A percentile compares a stretch with the other conserved stretches of the same genome.
Conservation (phyloP, 2,113 vertebrate species). For the Oxygymnocypris stewartii region DNA sequence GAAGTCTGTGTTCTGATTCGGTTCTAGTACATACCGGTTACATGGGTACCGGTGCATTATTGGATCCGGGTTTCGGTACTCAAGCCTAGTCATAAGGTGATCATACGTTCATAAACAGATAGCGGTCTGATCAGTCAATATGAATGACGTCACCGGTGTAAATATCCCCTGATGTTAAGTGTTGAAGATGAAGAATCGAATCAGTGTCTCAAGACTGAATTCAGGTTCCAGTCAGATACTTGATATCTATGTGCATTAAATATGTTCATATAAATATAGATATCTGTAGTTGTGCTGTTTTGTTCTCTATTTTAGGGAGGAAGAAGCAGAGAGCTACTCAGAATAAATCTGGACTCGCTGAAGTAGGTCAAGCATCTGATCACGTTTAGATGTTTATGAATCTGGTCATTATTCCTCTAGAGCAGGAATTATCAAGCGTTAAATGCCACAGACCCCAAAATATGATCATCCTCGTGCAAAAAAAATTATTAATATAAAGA, state of each 20-base stretch:
- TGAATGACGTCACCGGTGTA: not conserved
- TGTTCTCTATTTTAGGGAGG: slow-evolving; percentile 70
- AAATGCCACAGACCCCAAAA: not conserved
- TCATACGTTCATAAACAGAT: not conserved
- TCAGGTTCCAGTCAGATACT: too few species aligned
- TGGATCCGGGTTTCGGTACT: too few species aligned
- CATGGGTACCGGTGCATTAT: too few species aligned
- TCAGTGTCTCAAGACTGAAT: not conserved
- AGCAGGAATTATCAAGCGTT: not conserved
- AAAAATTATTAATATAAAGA: too few species aligned
- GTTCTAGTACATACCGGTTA: too few species aligned
- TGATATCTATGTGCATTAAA: not conserved
- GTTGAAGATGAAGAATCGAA: not conserved
- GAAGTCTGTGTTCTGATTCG: too few species aligned
- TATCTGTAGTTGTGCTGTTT: not conserved
- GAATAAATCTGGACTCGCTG: slow-evolving; percentile 79
- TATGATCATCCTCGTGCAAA: not conserved
- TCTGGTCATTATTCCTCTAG: not conserved
- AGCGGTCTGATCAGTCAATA: not conserved
- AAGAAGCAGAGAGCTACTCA: slow-evolving; percentile 81
- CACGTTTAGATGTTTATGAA: not conserved
- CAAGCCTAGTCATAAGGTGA: not conserved
- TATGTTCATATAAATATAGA: not conserved
- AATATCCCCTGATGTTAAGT: not conserved
- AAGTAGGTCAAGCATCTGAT: slow-evolving; percentile 69